These are phyloP conservation scores for Kryptolebias marmoratus DNA, from an alignment of 2,113 vertebrate genomes.

Conservation along the genomic window DNA sequence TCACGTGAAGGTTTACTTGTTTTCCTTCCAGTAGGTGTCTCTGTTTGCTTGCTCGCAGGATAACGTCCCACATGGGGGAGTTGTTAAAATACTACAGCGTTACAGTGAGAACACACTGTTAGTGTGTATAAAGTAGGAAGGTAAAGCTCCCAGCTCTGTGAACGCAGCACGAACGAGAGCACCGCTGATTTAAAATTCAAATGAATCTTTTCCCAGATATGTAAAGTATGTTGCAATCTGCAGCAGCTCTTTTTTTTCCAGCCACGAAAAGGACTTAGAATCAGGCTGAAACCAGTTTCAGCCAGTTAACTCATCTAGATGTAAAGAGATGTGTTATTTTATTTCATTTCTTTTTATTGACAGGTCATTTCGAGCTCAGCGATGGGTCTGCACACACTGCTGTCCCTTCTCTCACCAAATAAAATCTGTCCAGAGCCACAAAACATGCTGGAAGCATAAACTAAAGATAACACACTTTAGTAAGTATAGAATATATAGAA, in stretches of 20 bases:
- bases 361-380: no score
- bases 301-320: neutral
- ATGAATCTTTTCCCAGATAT: neutral
- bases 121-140: neutral
- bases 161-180: neutral
- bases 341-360: no score
- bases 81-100: neutral
- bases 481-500: no score
- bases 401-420: no score
- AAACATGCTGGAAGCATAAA: no score
- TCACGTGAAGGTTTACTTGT: neutral
- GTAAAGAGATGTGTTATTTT: neutral
- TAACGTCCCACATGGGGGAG: neutral
- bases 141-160: neutral
- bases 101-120: neutral
- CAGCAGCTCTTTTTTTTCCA: neutral
- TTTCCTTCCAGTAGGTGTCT: slow-evolving; percentile 72
- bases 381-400: no score
- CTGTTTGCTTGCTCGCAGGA: slow-evolving; percentile 35
- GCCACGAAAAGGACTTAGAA: no score
- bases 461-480: no score
- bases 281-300: neutral
- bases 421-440: no score
- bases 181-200: slow-evolving; percentile 18
- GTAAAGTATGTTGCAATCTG: neutral